Evolutionary conservation across 92 coral and sea anemone genomes (phyloP).

Genomic region (Palythoa grandis): DNA sequence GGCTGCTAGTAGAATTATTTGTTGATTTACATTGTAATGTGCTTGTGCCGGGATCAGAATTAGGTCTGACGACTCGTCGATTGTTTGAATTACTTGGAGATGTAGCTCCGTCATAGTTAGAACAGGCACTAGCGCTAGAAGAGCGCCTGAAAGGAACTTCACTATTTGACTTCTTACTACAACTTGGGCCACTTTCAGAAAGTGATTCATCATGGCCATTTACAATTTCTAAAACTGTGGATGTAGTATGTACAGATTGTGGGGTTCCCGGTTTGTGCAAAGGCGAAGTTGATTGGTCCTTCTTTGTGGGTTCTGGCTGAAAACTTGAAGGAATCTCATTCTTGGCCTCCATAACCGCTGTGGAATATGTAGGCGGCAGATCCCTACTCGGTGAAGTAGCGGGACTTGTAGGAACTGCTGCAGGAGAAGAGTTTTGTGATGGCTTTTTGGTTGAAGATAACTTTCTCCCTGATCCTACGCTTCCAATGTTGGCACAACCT

Average conservation of each 20-base stretch:
- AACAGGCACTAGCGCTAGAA: neutral
- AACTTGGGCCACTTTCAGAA: slow-evolving; percentile 13
- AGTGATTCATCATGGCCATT: slow-evolving; percentile 8
- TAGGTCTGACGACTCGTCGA: slow-evolving; percentile 5
- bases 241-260: neutral
- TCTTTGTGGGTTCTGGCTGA: slow-evolving; percentile 2
- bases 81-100: neutral
- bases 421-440: slow-evolving; percentile 10
- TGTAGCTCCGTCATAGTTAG: neutral
- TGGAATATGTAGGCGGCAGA: slow-evolving; percentile 83
- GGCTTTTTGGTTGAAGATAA: slow-evolving; percentile 65
- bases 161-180: neutral
- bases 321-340: neutral
- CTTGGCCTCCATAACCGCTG: slow-evolving; percentile 53
- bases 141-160: slow-evolving; percentile 25
- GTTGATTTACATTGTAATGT: neutral
- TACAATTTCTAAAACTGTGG: neutral
- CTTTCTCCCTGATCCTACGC: slow-evolving; percentile 85
- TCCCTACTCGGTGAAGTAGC: slow-evolving; percentile 36
- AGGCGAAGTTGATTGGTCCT: slow-evolving; percentile 30
- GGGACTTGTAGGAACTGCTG: neutral
- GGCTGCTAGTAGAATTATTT: neutral
- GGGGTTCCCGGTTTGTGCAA: slow-evolving; percentile 13
- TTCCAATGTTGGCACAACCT: slow-evolving; percentile 83
- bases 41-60: slow-evolving; percentile 18